These are phyloP conservation scores for Acanthoscelides obtectus DNA, from an alignment of 2,888 invertebrate species.

Conservation along the genomic window DNA sequence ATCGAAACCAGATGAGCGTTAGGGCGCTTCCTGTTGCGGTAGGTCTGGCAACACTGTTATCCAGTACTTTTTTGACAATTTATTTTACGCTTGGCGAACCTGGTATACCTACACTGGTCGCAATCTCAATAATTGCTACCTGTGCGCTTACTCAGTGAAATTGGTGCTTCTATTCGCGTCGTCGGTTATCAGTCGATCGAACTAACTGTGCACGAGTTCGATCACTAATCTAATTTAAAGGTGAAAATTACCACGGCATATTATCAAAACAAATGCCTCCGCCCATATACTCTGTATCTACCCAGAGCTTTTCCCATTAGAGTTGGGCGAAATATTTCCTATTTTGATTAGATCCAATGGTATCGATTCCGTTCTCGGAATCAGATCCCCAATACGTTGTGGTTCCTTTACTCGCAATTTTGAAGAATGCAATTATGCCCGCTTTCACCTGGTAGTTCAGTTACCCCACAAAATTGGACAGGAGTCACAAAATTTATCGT, in stretches of 20 bases:
- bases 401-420: too few species aligned
- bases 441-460: too few species aligned
- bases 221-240: not conserved
- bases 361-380: too few species aligned
- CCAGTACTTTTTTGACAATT: not conserved
- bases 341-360: too few species aligned
- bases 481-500: too few species aligned
- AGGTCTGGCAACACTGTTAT: too few species aligned
- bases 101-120: not conserved
- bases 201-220: not conserved
- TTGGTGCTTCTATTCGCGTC: not conserved
- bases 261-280: not conserved
- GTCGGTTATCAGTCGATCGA: not conserved
- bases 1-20: too few species aligned
- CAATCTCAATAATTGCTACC: not conserved
- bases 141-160: not conserved
- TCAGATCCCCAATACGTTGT: too few species aligned
- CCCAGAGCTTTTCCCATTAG: too few species aligned
- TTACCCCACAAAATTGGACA: too few species aligned
- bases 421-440: too few species aligned
- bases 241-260: not conserved
- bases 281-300: not conserved
- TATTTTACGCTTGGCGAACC: not conserved
- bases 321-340: too few species aligned
- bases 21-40: slow-evolving; percentile 11